These are phyloP conservation scores for Pocillopora verrucosa DNA, from an alignment of 64 coral and sea anemone genomes.

Conservation along the genomic window DNA sequence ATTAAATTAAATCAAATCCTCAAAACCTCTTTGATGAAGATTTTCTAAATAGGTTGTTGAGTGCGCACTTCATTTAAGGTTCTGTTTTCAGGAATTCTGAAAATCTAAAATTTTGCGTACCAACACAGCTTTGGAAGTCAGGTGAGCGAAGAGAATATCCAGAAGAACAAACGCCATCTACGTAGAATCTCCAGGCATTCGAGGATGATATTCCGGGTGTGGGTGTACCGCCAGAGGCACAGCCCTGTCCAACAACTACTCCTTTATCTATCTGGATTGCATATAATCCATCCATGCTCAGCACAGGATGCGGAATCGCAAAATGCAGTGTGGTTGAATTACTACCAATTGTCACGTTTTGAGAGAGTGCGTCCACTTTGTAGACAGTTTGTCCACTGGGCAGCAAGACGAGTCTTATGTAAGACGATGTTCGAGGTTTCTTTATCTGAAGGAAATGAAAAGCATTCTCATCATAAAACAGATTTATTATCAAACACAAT, in stretches of 20 bases:
- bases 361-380: not conserved
- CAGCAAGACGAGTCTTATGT: not conserved
- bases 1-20: no score
- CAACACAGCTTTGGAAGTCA: not conserved
- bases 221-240: constrained; percentile 4
- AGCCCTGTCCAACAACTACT: not conserved
- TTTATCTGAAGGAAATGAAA: not conserved
- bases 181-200: not conserved
- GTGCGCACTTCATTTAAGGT: no score
- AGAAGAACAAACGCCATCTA: not conserved
- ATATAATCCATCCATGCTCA: constrained; percentile 16
- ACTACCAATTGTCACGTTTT: not conserved
- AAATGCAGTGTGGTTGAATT: not conserved
- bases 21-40: no score
- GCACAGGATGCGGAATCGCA: not conserved
- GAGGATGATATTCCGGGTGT: not conserved
- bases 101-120: not conserved
- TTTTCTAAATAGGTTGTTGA: no score
- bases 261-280: constrained; percentile 17
- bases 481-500: no score
- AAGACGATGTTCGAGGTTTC: not conserved
- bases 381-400: constrained; percentile 1
- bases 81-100: no score
- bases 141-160: not conserved
- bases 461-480: no score